Conservation (phyloP, 2,888 invertebrate species). For the Orthonevra nobilis region DNA sequence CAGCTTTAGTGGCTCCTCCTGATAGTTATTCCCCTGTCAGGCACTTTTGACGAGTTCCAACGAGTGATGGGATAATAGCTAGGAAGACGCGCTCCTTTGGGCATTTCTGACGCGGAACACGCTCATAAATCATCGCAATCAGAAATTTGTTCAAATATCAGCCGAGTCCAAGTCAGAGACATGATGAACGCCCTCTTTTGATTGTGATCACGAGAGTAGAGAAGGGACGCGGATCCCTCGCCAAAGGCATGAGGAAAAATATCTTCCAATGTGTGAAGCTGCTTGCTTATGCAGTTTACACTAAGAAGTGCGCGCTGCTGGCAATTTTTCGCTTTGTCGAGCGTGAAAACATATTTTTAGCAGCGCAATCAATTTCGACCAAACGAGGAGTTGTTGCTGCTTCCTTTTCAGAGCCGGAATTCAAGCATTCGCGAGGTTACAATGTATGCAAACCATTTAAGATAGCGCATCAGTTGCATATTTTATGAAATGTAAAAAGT, state of each 20-base stretch:
- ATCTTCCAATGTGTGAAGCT: background rate
- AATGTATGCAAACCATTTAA: too few species aligned
- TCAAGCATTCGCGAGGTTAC: too few species aligned
- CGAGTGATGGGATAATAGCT: slow-evolving; percentile 58
- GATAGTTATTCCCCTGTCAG: background rate
- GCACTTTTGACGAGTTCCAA: slow-evolving; percentile 23
- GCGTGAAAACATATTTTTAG: slow-evolving; percentile 46
- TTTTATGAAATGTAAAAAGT: too few species aligned
- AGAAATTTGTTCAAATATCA: slow-evolving; percentile 48
- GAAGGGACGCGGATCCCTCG: slow-evolving; percentile 6
- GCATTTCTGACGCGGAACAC: slow-evolving; percentile 41
- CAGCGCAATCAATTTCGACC: slow-evolving; percentile 2
- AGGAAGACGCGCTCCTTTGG: slow-evolving; percentile 36
- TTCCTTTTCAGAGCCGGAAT: background rate
- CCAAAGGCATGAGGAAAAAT: background rate
- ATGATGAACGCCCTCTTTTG: slow-evolving; percentile 57
- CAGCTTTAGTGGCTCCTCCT: too few species aligned
- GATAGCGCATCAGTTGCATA: too few species aligned
- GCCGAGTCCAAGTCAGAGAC: slow-evolving; percentile 26
- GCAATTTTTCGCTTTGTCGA: slow-evolving; percentile 60
- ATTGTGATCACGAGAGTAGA: slow-evolving; percentile 46
- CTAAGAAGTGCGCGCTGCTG: background rate
- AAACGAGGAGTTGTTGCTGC: background rate
- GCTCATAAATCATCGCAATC: slow-evolving; percentile 63
- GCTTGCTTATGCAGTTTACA: background rate